These are phyloP conservation scores for Uloborus diversus DNA, from an alignment of 1,140 invertebrate genomes.

Conservation along the genomic window DNA sequence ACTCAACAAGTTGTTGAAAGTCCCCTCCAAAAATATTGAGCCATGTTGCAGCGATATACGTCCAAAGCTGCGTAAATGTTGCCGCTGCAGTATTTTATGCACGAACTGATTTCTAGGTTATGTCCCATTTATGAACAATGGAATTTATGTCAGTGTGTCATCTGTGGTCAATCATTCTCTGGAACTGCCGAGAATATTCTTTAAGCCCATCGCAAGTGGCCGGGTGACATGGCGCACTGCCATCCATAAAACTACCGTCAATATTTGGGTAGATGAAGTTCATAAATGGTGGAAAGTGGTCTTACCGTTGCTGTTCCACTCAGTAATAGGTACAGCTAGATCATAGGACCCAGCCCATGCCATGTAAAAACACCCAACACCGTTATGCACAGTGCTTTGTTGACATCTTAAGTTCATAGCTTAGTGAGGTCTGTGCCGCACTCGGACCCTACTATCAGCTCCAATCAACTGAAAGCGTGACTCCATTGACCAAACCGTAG, in stretches of 20 bases:
- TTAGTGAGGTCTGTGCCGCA: slow-evolving; percentile 25
- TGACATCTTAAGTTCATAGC: slow-evolving; percentile 3
- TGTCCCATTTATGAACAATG: too few relatives aligned
- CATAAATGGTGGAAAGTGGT: neutral
- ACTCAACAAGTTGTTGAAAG: too few relatives aligned
- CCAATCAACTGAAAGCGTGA: slow-evolving; percentile 11
- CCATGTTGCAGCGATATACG: too few relatives aligned
- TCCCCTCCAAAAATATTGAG: too few relatives aligned
- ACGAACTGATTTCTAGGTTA: too few relatives aligned
- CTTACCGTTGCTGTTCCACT: neutral
- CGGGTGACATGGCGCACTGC: neutral
- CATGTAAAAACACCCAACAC: neutral
- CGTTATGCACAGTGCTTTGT: neutral
- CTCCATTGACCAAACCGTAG: slow-evolving; percentile 29
- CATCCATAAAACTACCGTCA: neutral
- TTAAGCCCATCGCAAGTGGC: neutral
- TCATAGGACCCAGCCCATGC: neutral
- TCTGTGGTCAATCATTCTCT: neutral
- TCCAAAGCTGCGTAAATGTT: too few relatives aligned
- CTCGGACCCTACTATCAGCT: slow-evolving; percentile 10
- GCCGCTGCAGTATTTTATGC: too few relatives aligned
- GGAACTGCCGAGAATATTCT: neutral
- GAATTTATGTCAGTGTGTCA: too few relatives aligned
- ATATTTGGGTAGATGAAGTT: neutral
- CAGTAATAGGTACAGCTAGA: neutral